These are phyloP conservation scores for Caloenas nicobarica DNA, from an alignment of 2,113 vertebrate genomes.

Conservation along the genomic window DNA sequence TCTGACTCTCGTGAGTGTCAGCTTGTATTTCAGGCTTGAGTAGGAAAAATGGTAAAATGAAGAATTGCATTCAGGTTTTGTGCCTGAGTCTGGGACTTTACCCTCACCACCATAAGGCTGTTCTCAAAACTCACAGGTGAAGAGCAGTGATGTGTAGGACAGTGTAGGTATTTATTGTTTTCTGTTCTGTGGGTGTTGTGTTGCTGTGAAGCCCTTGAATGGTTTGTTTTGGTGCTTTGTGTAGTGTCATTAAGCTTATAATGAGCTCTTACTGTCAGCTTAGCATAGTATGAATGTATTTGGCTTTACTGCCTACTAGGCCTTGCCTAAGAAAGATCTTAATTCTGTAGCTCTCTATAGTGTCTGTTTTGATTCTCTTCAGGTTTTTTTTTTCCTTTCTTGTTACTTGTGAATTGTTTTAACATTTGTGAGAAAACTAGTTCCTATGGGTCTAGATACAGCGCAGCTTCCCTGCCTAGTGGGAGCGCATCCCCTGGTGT, in stretches of 20 bases:
- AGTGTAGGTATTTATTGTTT: background rate
- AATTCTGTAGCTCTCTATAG: background rate
- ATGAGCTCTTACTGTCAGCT: background rate
- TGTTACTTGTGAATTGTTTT: background rate
- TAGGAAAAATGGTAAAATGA: background rate
- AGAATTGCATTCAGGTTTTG: rapidly evolving
- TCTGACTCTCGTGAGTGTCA: background rate
- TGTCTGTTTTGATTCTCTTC: background rate
- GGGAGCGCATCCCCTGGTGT: background rate
- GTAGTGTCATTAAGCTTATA: background rate
- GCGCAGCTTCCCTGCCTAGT: background rate
- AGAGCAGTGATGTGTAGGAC: background rate
- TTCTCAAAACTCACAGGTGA: background rate
- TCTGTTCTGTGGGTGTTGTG: background rate
- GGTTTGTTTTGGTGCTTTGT: background rate
- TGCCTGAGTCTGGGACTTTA: background rate
- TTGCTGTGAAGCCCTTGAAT: background rate
- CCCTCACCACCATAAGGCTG: background rate
- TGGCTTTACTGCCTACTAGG: background rate
- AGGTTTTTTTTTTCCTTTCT: background rate
- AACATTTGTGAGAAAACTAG: background rate
- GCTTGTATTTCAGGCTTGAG: background rate
- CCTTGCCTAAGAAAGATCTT: background rate
- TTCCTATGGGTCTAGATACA: rapidly evolving
- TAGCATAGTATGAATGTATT: background rate